Evolutionary conservation across 1,140 invertebrate species (phyloP).

Genomic region (Caenorhabditis tropicalis): DNA sequence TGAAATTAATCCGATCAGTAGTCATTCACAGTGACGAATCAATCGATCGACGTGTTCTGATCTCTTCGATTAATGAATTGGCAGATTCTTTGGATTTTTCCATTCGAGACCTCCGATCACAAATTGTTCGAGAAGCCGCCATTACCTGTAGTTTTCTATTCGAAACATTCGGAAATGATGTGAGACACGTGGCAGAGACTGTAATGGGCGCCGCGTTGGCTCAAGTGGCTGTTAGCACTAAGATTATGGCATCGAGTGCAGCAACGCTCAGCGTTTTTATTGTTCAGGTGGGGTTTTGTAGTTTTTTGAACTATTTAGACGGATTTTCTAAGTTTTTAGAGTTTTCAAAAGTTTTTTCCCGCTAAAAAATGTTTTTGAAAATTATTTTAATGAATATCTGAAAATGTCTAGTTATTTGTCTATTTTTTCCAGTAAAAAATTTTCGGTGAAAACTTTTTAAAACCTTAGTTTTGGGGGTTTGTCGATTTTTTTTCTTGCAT

Average conservation of each 20-base stretch:
- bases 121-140: background rate
- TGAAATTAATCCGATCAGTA: constrained; percentile 6
- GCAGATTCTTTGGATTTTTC: background rate
- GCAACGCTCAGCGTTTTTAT: background rate
- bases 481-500: too few relatives aligned
- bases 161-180: constrained; percentile 1
- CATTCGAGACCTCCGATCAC: constrained; percentile 4
- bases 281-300: background rate
- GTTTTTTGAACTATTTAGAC: background rate
- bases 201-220: background rate
- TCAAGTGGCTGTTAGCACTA: constrained; percentile 25
- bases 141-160: constrained; percentile 15
- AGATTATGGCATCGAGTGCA: constrained; percentile 1
- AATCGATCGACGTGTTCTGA: background rate
- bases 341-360: too few relatives aligned
- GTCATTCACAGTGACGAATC: background rate
- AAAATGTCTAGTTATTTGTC: too few relatives aligned
- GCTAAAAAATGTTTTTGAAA: too few relatives aligned
- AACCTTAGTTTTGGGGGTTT: too few relatives aligned
- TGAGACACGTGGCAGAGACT: background rate
- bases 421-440: too few relatives aligned
- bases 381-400: too few relatives aligned
- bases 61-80: background rate
- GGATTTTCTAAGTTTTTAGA: too few relatives aligned
- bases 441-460: too few relatives aligned